Evolutionary conservation across 2,113 vertebrate species (phyloP).

Genomic region (Neotoma lepida): DNA sequence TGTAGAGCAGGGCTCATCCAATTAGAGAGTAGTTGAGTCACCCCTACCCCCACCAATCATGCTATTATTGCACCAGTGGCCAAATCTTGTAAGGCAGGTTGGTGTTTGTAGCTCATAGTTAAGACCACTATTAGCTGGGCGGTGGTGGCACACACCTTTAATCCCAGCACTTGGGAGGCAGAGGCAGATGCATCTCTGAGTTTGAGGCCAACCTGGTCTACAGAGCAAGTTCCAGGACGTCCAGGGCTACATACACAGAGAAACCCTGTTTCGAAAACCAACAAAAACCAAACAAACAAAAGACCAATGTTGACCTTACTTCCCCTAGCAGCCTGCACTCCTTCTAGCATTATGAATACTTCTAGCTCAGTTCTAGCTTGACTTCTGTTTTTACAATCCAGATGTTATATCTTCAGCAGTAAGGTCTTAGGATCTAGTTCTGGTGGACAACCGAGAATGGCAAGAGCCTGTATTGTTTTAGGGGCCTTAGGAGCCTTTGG

Average conservation of each 20-base stretch:
- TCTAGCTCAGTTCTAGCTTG: neutral
- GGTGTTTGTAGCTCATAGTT: neutral
- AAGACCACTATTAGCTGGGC: neutral
- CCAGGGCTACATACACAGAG: neutral
- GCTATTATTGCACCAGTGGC: neutral
- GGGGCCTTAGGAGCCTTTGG: neutral
- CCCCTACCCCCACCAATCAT: neutral
- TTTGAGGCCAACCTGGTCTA: neutral
- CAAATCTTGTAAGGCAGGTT: neutral
- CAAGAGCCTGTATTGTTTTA: neutral
- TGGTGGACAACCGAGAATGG: neutral
- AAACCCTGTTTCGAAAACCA: neutral
- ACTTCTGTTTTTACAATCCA: neutral
- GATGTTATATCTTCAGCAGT: neutral
- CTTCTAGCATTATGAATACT: neutral
- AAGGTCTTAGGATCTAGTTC: neutral
- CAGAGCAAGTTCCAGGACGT: neutral
- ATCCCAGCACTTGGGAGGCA: neutral
- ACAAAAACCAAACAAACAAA: neutral
- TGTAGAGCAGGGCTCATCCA: neutral
- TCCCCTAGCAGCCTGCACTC: neutral
- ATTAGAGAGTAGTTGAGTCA: neutral
- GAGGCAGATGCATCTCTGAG: neutral
- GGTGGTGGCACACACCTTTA: neutral
- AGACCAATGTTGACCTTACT: neutral